A percentile compares a stretch with the other conserved stretches of the same genome.
phyloP scores from a whole-genome alignment of 2,888 invertebrate species.

The Chalcis sispes region DNA sequence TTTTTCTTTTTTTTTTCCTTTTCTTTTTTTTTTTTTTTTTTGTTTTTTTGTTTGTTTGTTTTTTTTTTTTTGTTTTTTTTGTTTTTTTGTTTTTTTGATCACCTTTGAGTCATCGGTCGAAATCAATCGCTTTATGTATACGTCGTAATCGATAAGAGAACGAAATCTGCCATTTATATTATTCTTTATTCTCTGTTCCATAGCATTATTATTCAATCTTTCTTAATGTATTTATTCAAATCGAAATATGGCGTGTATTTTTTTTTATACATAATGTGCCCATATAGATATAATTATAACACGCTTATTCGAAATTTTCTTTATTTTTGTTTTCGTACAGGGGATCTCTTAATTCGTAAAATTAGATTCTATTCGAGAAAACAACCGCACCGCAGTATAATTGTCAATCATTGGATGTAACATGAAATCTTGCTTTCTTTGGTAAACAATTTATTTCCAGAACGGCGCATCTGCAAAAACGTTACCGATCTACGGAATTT shows the following conservation, averaged over 20 bases:
- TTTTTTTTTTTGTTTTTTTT: neutral
- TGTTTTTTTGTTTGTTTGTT: conserved; percentile 16
- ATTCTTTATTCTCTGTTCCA: conserved; percentile 23
- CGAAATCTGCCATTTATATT: conserved; percentile 36
- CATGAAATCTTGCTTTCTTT: conserved; percentile 34
- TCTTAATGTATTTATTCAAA: conserved; percentile 55
- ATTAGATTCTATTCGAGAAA: conserved; percentile 46
- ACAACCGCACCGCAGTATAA: conserved; percentile 53
- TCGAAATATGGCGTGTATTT: conserved; percentile 46
- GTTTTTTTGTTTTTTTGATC: conserved; percentile 11
- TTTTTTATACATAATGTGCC: conserved; percentile 56
- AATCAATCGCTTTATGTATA: conserved; percentile 51
- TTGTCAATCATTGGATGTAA: conserved; percentile 35
- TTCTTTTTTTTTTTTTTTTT: neutral
- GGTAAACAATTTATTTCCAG: conserved; percentile 27
- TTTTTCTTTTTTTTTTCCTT: neutral
- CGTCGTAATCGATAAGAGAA: conserved; percentile 54
- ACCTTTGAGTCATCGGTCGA: conserved; percentile 44
- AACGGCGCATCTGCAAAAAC: neutral
- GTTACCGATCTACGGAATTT: neutral
- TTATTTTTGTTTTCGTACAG: conserved; percentile 44
- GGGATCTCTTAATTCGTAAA: conserved; percentile 49
- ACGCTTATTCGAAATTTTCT: conserved; percentile 59
- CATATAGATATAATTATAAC: conserved; percentile 59
- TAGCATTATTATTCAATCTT: conserved; percentile 8